Percentiles rank a stretch among this genome's conserved stretches.
Conservation (phyloP, 2,797 vertebrate species). For the Gadopsis marmoratus region DNA sequence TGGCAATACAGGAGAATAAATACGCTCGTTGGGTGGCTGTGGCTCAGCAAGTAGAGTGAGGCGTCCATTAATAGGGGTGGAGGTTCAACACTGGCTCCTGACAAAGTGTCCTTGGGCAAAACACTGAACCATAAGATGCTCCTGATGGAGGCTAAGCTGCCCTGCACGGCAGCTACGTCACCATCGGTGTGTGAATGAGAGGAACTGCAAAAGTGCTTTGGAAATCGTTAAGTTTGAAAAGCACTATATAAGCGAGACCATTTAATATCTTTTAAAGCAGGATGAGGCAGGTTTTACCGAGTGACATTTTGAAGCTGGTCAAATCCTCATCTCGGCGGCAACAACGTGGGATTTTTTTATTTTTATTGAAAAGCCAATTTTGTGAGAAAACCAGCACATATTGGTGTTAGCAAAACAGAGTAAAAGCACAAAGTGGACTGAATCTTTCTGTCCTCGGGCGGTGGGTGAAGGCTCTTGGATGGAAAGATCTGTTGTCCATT, state of each 20-base stretch:
- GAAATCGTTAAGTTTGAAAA: too few species aligned
- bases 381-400: conserved; percentile 11
- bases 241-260: too few species aligned
- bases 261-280: conserved; percentile 3
- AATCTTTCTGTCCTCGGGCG: background rate
- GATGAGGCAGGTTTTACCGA: conserved; percentile 3
- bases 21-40: too few species aligned
- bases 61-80: too few species aligned
- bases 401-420: background rate
- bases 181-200: too few species aligned
- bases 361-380: conserved; percentile 10
- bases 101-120: too few species aligned
- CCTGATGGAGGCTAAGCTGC: too few species aligned
- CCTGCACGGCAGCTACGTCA: too few species aligned
- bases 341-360: background rate
- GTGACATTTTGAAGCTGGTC: conserved; percentile 6
- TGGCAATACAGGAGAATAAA: conserved; percentile 20
- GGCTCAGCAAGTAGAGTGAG: too few species aligned
- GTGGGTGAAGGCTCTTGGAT: background rate
- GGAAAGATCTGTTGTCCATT: background rate
- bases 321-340: conserved; percentile 11
- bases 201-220: too few species aligned
- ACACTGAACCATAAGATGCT: too few species aligned
- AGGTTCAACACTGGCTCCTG: too few species aligned
- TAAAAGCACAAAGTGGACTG: background rate